phyloP scores from a whole-genome alignment of 2,888 invertebrate genomes.

The Notocelia uddmanniana region DNA sequence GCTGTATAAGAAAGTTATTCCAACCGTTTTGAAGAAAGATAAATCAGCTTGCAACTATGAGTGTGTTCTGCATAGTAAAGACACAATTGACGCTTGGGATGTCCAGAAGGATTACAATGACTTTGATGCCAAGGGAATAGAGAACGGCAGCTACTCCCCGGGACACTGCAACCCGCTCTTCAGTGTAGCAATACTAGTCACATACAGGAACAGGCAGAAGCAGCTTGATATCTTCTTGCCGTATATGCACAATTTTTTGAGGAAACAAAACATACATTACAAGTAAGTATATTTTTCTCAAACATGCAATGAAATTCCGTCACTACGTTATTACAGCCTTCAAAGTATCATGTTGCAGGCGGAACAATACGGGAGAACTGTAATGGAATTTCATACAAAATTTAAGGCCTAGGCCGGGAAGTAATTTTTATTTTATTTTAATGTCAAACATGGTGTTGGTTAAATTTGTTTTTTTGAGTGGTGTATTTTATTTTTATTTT shows the following conservation, averaged over 20 bases:
- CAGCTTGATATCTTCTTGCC: slow-evolving; percentile 92
- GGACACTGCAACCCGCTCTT: slow-evolving; percentile 72
- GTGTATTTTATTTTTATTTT: too few relatives aligned
- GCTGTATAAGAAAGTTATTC: slow-evolving; percentile 59
- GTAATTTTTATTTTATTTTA: too few relatives aligned
- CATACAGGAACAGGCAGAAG: slow-evolving; percentile 90
- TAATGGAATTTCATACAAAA: too few relatives aligned
- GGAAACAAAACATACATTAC: slow-evolving; percentile 93
- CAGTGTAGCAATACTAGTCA: slow-evolving; percentile 93
- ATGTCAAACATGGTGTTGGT: too few relatives aligned
- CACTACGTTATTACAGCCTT: too few relatives aligned
- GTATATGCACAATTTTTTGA: slow-evolving; percentile 94
- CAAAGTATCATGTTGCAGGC: too few relatives aligned
- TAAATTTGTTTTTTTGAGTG: too few relatives aligned
- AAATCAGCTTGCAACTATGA: slow-evolving; percentile 70
- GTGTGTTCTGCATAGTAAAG: slow-evolving; percentile 60
- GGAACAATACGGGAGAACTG: too few relatives aligned
- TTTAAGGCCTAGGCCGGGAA: too few relatives aligned
- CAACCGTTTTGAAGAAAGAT: slow-evolving; percentile 52
- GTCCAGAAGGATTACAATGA: slow-evolving; percentile 59
- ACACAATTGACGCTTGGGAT: slow-evolving; percentile 58
- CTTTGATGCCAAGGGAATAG: slow-evolving; percentile 48
- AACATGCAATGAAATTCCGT: too few relatives aligned
- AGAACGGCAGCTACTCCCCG: slow-evolving; percentile 66
- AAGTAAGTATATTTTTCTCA: slow-evolving; percentile 63